These are phyloP conservation scores for Scaptomyza cyrtandrae DNA, from an alignment of 2,888 invertebrate species.

Conservation along the genomic window DNA sequence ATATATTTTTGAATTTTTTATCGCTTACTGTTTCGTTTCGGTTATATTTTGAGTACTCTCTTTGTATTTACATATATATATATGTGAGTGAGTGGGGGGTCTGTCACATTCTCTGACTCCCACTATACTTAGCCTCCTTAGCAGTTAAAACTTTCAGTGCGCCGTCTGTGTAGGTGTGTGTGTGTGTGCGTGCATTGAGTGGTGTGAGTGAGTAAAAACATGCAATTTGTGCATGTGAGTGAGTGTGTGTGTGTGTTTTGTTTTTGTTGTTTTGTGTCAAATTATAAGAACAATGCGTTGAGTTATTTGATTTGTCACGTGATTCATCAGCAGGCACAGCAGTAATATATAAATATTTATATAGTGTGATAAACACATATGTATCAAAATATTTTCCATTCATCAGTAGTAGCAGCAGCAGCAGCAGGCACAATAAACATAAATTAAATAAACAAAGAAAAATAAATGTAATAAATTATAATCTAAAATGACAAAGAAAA, in stretches of 20 bases:
- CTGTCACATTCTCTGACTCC: conserved; percentile 30
- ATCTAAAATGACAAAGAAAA: conserved; percentile 44
- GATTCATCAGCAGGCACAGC: conserved; percentile 60
- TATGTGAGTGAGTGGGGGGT: conserved; percentile 6
- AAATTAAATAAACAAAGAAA: conserved; percentile 71
- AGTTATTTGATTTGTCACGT: conserved; percentile 44
- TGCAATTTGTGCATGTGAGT: conserved; percentile 23
- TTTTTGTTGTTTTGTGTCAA: conserved; percentile 37
- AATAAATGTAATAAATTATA: conserved; percentile 64
- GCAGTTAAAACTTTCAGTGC: conserved; percentile 37
- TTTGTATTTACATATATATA: conserved; percentile 10
- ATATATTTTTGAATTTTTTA: conserved; percentile 6
- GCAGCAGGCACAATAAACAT: conserved; percentile 68
- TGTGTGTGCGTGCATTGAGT: neutral
- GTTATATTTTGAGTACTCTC: conserved; percentile 6
- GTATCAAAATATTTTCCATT: conserved; percentile 45
- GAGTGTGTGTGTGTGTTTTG: conserved; percentile 20
- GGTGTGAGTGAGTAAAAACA: conserved; percentile 24
- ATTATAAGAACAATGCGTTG: conserved; percentile 58
- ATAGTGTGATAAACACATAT: conserved; percentile 16
- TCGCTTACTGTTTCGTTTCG: conserved; percentile 31
- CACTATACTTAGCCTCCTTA: conserved; percentile 60
- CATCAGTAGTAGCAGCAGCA: conserved; percentile 61
- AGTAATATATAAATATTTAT: conserved; percentile 19
- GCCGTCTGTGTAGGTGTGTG: conserved; percentile 8